Percentiles rank a stretch among this genome's conserved stretches.
These are phyloP conservation scores for Dendropsophus ebraccatus DNA, from an alignment of 2,113 vertebrate species.

Conservation along the genomic window DNA sequence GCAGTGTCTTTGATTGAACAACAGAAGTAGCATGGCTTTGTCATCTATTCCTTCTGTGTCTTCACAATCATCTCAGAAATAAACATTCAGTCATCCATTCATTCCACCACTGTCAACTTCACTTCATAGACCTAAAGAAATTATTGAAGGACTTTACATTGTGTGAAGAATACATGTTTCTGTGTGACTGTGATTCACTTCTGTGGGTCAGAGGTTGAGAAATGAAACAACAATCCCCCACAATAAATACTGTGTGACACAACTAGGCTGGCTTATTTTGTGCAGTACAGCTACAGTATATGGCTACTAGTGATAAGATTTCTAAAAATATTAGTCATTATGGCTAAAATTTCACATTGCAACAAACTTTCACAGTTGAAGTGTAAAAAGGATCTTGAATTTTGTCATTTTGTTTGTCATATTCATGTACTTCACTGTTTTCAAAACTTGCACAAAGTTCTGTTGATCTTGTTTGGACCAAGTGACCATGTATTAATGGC, in stretches of 20 bases:
- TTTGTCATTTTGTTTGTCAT: not conserved
- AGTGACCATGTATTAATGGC: too few species aligned
- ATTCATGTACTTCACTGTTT: not conserved
- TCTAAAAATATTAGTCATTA: not conserved
- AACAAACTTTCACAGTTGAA: too few species aligned
- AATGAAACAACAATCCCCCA: not conserved
- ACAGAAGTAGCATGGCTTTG: not conserved
- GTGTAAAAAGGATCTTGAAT: not conserved
- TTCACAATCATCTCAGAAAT: not conserved
- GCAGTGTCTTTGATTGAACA: conserved; percentile 15
- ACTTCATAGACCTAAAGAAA: not conserved
- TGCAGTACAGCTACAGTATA: not conserved
- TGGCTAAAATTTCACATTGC: not conserved
- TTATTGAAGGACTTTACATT: not conserved
- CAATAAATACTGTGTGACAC: not conserved
- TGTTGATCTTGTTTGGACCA: not conserved
- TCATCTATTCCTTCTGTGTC: not conserved
- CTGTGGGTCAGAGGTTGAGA: not conserved
- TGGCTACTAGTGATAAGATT: not conserved
- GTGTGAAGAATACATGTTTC: not conserved
- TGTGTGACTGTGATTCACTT: not conserved
- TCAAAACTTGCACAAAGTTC: too few species aligned
- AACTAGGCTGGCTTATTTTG: not conserved
- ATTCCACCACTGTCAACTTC: not conserved
- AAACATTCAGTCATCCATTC: not conserved